Conservation (phyloP, 2,113 vertebrate genomes). For the Chunga burmeisteri region DNA sequence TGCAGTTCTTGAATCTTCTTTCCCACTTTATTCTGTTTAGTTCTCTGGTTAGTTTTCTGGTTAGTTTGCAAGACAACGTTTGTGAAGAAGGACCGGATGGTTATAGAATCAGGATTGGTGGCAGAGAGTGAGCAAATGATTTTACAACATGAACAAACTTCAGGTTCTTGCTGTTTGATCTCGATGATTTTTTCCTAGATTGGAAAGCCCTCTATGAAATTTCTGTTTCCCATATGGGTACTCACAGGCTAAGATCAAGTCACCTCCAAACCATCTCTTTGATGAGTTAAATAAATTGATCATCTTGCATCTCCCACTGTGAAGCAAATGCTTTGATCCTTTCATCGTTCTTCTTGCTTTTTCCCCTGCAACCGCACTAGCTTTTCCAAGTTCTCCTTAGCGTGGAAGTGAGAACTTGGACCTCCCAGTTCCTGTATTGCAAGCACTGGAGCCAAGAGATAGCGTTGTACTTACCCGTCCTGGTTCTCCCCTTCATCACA, state of each 20-base stretch:
- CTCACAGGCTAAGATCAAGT: neutral
- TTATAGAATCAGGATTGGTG: neutral
- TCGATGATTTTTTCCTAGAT: neutral
- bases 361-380: neutral
- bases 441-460: neutral
- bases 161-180: neutral
- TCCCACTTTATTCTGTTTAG: neutral
- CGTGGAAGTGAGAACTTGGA: neutral
- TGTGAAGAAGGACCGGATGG: neutral
- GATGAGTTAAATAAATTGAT: conserved; percentile 25
- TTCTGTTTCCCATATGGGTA: neutral
- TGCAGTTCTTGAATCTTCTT: neutral
- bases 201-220: neutral
- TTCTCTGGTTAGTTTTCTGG: neutral
- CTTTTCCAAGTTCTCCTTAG: neutral
- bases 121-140: neutral
- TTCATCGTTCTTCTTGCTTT: neutral
- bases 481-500: neutral
- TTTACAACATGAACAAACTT: neutral
- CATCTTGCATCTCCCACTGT: neutral
- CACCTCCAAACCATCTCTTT: conserved; percentile 14
- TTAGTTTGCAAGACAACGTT: neutral
- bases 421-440: neutral
- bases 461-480: neutral
- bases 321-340: conserved; percentile 8